Conservation (phyloP, 1,140 invertebrate species). For the Galendromus occidentalis region DNA sequence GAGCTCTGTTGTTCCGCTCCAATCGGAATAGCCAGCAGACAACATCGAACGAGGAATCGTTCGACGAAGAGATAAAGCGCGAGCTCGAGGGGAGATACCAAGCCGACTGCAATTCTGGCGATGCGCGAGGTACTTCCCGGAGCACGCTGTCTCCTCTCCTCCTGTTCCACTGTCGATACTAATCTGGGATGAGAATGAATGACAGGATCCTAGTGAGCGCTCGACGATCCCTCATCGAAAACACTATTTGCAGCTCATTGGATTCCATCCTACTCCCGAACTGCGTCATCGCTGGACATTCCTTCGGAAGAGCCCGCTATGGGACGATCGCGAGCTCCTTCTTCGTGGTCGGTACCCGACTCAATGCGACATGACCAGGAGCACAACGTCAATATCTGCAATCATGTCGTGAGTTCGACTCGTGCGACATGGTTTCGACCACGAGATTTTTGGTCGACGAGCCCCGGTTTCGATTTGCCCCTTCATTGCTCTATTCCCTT, state of each 20-base stretch:
- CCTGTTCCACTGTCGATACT: too few relatives aligned
- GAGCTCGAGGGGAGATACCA: not conserved
- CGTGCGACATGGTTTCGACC: not conserved
- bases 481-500: not conserved
- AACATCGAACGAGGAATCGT: constrained; percentile 6
- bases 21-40: constrained; percentile 6
- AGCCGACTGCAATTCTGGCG: too few relatives aligned
- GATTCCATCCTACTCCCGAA: not conserved
- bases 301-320: not conserved
- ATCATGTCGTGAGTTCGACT: not conserved
- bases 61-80: constrained; percentile 5
- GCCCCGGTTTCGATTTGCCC: not conserved
- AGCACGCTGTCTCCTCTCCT: too few relatives aligned
- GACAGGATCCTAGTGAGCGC: too few relatives aligned
- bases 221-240: too few relatives aligned
- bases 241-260: not conserved
- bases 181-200: too few relatives aligned
- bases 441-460: not conserved
- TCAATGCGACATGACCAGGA: constrained; percentile 5
- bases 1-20: not conserved
- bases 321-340: not conserved
- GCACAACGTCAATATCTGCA: not conserved
- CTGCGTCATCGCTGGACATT: constrained; percentile 8
- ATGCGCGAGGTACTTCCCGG: too few relatives aligned
- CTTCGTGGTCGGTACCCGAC: constrained; percentile 5